Evolutionary conservation across 1,140 invertebrate genomes (phyloP).

Genomic region (Tachypleus tridentatus): DNA sequence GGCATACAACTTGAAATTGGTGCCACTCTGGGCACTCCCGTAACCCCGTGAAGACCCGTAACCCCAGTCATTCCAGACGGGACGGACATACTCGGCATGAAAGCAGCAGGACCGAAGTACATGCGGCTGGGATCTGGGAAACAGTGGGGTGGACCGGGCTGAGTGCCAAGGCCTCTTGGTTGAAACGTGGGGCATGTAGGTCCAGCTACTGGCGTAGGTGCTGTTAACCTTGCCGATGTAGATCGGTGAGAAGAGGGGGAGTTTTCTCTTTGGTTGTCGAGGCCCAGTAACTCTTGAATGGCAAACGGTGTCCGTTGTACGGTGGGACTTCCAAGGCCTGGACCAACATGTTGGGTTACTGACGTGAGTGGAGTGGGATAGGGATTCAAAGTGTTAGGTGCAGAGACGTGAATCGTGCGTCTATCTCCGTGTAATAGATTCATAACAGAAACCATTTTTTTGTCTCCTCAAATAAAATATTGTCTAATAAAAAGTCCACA

Average conservation of each 20-base stretch:
- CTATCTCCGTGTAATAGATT: conserved; percentile 16
- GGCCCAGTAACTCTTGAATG: conserved; percentile 75
- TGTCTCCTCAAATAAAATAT: too few relatives aligned
- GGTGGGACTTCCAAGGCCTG: not conserved
- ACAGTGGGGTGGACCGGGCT: conserved; percentile 24
- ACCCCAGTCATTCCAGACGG: conserved; percentile 6
- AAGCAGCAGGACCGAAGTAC: conserved; percentile 39
- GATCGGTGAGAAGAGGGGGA: conserved; percentile 9
- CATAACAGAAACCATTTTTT: conserved; percentile 16
- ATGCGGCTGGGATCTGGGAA: conserved; percentile 32
- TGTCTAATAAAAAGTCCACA: too few relatives aligned
- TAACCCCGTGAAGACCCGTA: too few relatives aligned
- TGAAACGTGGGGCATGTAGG: too few relatives aligned
- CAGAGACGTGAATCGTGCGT: not conserved
- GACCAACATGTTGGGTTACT: not conserved
- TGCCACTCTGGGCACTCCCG: too few relatives aligned
- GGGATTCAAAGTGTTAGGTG: not conserved
- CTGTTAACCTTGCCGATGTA: conserved; percentile 1
- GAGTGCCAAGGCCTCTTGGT: not conserved
- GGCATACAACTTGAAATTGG: conserved; percentile 31
- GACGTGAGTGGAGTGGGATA: conserved; percentile 4
- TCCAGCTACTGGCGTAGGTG: too few relatives aligned
- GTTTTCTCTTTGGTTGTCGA: conserved; percentile 37
- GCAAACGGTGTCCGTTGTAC: conserved; percentile 72
- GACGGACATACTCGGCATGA: conserved; percentile 44